Evolutionary conservation across 1,140 invertebrate species (phyloP), one percentile per base, ranked within the genome.

Genomic region (Drosophila tristis): DNA sequence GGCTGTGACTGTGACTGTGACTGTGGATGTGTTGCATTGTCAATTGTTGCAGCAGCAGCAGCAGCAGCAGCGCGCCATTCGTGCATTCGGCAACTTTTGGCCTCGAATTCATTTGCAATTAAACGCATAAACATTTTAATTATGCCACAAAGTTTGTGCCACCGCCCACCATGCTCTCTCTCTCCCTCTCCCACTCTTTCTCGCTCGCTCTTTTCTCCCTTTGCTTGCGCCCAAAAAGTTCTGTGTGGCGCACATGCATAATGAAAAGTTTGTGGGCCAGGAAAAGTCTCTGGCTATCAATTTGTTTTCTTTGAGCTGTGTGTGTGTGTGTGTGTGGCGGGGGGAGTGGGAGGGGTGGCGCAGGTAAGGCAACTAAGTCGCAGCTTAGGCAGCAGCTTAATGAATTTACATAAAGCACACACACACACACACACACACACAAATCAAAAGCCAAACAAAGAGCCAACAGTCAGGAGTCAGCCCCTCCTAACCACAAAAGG

Each of bases 111-210:
- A 74, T 74, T 74, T 74, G 71, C 71, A 74, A 74, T 74, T 74
- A 74, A 74, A 74, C 68, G 70, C 71, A 74, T 74, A 74, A 74
- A 74, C 71, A 74, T 74, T 74, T 74, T 74, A 74, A 74, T 74
- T 74, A 74, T 74, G 59, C 71, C 59, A 74, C 55, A 74, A 74
- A 74, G 43, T 74, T 74, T 31, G 11, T 20, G 16, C 9, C 11
- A 2, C 15, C 8, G 3, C 6, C 13, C 11, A 2, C 23, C 11
- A 7, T 7, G 1, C 9, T 20, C 20, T 1, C 2, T 15, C 50
- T 13, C 59, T 11, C 35, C 7, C 6, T n/a, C 2, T 2, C 20
- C n/a, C n/a, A n/a, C n/a, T n/a, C n/a, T n/a, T n/a, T 20, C 20
- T 20, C 20, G 20, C 20, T 20, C 20, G 16, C 16, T 16, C 2